phyloP scores from a whole-genome alignment of 2,113 vertebrate species.

The Rhinolophus sinicus region DNA sequence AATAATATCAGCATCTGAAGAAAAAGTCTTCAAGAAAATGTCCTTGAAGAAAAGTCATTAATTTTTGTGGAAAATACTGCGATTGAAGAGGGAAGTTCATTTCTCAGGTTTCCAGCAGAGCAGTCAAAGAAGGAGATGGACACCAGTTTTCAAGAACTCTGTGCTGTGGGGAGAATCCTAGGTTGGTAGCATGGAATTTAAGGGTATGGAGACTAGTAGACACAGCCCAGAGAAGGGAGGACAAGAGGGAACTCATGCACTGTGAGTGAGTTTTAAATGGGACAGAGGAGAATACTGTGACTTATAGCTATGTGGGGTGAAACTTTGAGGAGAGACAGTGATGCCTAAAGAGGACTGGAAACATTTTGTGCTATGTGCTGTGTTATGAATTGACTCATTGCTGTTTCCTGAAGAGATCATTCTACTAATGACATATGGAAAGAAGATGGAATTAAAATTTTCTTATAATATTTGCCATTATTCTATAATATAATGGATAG shows the following conservation, averaged over 20 bases:
- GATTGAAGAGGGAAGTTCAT: background rate
- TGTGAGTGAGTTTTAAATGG: background rate
- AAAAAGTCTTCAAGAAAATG: background rate
- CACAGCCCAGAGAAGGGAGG: background rate
- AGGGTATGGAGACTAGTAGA: background rate
- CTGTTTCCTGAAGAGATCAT: background rate
- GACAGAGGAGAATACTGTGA: background rate
- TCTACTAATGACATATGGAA: background rate
- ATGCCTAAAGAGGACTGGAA: background rate
- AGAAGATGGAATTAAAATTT: background rate
- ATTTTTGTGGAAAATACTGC: background rate
- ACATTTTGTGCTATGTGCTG: rapidly evolving
- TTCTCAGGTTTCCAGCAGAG: background rate
- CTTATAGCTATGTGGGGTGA: background rate
- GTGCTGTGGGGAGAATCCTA: background rate
- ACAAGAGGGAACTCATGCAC: background rate
- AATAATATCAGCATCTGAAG: background rate
- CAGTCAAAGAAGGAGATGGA: background rate
- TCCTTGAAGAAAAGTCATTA: background rate
- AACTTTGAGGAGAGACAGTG: background rate
- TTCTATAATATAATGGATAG: background rate
- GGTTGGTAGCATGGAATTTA: background rate
- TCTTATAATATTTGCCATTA: background rate
- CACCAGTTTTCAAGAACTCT: too few species aligned
- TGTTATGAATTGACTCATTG: background rate